Evolutionary conservation across 2,888 invertebrate species (phyloP).

Genomic region (Diaprepes abbreviatus): DNA sequence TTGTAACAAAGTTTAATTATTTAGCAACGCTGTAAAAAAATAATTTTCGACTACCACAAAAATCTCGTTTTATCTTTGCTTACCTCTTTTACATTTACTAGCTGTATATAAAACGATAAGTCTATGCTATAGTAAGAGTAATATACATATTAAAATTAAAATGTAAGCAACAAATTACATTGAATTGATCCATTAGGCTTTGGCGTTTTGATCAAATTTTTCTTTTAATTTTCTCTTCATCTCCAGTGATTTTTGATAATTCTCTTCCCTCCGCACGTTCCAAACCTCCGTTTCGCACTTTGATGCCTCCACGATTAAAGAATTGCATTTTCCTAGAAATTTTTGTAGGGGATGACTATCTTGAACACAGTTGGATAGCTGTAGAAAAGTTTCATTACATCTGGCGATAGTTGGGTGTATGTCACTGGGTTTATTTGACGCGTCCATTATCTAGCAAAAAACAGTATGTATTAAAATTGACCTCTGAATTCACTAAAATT

Average conservation of each 20-base stretch:
- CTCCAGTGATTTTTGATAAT: slow-evolving; percentile 19
- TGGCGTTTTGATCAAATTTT: background rate
- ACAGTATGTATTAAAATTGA: no score
- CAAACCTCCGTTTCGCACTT: background rate
- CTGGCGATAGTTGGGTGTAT: background rate
- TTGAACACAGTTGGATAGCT: background rate
- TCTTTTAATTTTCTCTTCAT: slow-evolving; percentile 2
- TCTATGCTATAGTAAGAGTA: no score
- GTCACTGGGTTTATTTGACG: background rate
- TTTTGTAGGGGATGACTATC: background rate
- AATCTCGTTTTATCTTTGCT: no score
- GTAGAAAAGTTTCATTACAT: slow-evolving; percentile 6
- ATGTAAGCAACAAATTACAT: no score
- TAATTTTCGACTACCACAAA: no score
- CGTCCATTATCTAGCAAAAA: background rate
- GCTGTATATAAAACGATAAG: no score
- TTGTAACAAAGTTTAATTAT: no score
- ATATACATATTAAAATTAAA: no score
- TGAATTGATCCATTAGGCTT: background rate
- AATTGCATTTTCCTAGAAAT: slow-evolving; percentile 4
- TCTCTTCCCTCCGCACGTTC: background rate
- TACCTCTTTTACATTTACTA: no score
- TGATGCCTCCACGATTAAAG: background rate
- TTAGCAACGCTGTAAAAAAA: no score
- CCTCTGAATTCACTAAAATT: no score